Conservation (phyloP, 2,888 invertebrate species). For the Trichopoda pennipes region DNA sequence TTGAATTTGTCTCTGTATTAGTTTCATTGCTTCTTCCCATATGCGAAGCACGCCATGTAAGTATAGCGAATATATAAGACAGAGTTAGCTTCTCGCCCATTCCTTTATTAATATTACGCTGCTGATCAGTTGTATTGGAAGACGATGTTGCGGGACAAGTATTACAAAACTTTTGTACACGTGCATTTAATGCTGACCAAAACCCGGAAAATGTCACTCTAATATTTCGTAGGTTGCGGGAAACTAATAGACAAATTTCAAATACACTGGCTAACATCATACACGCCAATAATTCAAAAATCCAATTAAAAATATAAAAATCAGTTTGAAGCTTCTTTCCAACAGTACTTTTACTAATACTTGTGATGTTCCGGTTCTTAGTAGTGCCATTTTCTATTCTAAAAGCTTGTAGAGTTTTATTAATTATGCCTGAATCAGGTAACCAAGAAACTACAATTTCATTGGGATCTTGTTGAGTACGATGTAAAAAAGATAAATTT, state of each 20-base stretch:
- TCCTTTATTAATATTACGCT: constrained; percentile 20
- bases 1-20: not conserved
- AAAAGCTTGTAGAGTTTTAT: constrained; percentile 15
- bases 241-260: constrained; percentile 47
- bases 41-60: constrained; percentile 54
- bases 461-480: not conserved
- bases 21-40: constrained; percentile 3
- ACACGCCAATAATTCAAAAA: constrained; percentile 54
- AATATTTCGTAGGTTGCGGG: constrained; percentile 44
- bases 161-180: constrained; percentile 31
- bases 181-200: constrained; percentile 29
- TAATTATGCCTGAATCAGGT: not conserved
- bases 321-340: constrained; percentile 11
- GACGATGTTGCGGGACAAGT: not conserved
- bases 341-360: not conserved
- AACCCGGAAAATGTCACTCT: constrained; percentile 33
- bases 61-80: constrained; percentile 53
- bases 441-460: constrained; percentile 52
- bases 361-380: not conserved
- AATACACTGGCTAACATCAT: constrained; percentile 57
- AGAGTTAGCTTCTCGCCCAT: constrained; percentile 44
- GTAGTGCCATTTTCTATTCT: not conserved
- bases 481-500: not conserved
- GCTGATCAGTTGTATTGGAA: constrained; percentile 11
- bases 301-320: constrained; percentile 45